phyloP scores from a whole-genome alignment of 2,888 invertebrate species.

The Argyra leucocephala region DNA sequence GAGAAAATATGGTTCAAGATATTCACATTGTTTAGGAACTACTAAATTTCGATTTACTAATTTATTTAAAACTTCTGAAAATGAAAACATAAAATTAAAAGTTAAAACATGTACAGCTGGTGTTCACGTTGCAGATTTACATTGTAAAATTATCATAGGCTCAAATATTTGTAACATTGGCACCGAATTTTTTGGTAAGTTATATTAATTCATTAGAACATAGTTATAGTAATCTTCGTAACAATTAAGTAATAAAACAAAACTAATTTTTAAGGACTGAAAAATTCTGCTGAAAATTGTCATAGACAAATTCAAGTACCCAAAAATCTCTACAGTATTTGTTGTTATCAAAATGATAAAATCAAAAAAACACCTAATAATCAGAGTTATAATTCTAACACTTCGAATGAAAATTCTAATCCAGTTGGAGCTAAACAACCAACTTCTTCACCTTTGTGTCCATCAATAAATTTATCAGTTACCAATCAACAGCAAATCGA shows the following conservation, averaged over 20 bases:
- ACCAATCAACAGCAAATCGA: background rate
- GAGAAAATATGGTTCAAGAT: conserved; percentile 19
- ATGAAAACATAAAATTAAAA: conserved; percentile 16
- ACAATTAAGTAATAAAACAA: too few relatives aligned
- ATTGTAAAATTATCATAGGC: conserved; percentile 34
- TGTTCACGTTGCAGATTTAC: conserved; percentile 17
- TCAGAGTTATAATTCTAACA: background rate
- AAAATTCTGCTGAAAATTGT: background rate
- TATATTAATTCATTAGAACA: background rate
- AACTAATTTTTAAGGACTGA: background rate
- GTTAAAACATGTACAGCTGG: conserved; percentile 18
- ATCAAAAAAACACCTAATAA: background rate
- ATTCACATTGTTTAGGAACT: conserved; percentile 20
- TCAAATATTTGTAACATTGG: conserved; percentile 46
- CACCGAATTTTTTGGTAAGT: conserved; percentile 44
- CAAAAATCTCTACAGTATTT: background rate
- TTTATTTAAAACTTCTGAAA: conserved; percentile 12
- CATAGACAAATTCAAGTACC: background rate
- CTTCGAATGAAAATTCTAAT: background rate
- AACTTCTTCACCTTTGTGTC: background rate
- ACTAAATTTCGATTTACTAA: conserved; percentile 18
- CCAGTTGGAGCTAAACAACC: conserved; percentile 5
- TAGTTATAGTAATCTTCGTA: too few relatives aligned
- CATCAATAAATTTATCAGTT: background rate
- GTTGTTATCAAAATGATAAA: background rate